Evolutionary conservation across 2,113 vertebrate genomes (phyloP), one percentile per base, ranked within the genome.

Genomic region (Artemisiospiza belli): DNA sequence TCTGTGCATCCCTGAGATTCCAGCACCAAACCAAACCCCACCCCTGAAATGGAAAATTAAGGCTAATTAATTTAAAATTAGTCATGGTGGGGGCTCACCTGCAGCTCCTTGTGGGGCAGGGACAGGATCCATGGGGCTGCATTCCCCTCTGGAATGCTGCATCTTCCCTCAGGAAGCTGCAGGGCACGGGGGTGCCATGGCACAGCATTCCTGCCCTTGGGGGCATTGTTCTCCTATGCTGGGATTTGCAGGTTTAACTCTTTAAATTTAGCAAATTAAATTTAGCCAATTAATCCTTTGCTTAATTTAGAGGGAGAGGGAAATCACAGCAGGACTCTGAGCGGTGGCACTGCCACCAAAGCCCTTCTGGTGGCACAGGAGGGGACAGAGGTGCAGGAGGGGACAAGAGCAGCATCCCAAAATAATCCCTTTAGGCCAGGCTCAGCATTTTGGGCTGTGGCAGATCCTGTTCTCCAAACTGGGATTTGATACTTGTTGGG

Each of bases 271-370:
- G 46, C 68, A 3, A 14, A 46, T 54, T 37, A 5, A 84, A 80
- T 76, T 55, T 57, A 87, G 92, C 89, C 73, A 70, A 74, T 90
- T 74, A 94, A 95, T 93, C 86, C 89, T 74, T 30, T 31, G 79
- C 67, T 55, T 92, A 16, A 74, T 85, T 77, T 80, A 59, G 90
- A 67, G 4, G 28, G 13, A 55, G 44, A 70, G 24, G 83, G 72
- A 33, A 46, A 13, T 30, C 0, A 0, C 86, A 80, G 70, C 80
- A 19, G 46, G 87, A 14, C 39, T 15, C 18, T 4, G 37, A 39
- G 67, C 2, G 46, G 9, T 87, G 76, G 73, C 1, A 2, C 11
- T 63, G 61, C 73, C 76, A 37, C 83, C 69, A 68, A 14, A 79
- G 81, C 84, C 68, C 62, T 17, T 25, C 58, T 61, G 79, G 46